These are phyloP conservation scores for Gadus chalcogrammus DNA, from an alignment of 2,113 vertebrate species.

Conservation along the genomic window DNA sequence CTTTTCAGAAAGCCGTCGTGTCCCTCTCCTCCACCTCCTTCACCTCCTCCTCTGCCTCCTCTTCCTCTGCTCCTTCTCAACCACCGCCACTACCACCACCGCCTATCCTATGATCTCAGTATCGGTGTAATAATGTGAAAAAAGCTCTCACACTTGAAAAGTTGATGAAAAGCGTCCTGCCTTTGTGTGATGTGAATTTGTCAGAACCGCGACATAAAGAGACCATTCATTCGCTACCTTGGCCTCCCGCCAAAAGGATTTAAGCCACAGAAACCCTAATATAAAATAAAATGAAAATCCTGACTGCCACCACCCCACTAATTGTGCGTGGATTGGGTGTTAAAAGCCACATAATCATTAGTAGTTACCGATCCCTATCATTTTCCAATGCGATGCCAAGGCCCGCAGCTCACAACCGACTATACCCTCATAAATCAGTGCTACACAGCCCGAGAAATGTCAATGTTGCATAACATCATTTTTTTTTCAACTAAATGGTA, in stretches of 20 bases:
- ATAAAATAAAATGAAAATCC: constrained; percentile 47
- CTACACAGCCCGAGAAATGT: background rate
- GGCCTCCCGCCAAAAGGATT: constrained; percentile 27
- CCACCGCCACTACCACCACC: background rate
- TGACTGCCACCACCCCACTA: constrained; percentile 30
- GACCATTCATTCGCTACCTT: constrained; percentile 42
- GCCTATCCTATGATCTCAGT: constrained; percentile 4
- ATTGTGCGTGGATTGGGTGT: constrained; percentile 32
- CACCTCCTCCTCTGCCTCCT: background rate
- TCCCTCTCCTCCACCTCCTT: background rate
- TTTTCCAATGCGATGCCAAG: constrained; percentile 32
- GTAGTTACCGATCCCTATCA: constrained; percentile 26
- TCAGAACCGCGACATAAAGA: constrained; percentile 41
- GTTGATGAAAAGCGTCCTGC: constrained; percentile 40
- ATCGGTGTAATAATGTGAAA: constrained; percentile 35
- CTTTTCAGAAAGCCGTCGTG: constrained; percentile 27
- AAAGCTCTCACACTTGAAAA: constrained; percentile 39
- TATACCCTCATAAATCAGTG: constrained; percentile 20
- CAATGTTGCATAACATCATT: too few species aligned
- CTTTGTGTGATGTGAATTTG: constrained; percentile 36
- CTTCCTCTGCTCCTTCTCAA: background rate
- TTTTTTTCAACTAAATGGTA: too few species aligned
- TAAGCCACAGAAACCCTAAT: constrained; percentile 32
- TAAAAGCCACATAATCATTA: constrained; percentile 42
- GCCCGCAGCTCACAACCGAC: constrained; percentile 24